Conservation (phyloP, 2,888 invertebrate species). For the Emmelina monodactyla region DNA sequence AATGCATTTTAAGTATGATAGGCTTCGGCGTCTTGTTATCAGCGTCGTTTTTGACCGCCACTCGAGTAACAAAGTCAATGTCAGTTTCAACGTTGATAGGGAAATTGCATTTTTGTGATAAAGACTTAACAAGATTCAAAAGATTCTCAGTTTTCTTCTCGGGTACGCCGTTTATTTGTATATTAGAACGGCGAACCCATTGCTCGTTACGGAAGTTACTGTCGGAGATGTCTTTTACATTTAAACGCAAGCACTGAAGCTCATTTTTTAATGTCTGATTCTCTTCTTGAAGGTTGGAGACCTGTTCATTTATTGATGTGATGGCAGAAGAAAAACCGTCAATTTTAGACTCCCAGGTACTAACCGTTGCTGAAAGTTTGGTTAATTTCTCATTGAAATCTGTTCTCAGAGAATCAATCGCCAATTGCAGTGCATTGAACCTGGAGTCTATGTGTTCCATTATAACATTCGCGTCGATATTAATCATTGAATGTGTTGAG, state of each 20-base stretch:
- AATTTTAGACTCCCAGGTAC: not conserved
- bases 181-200: conserved; percentile 5
- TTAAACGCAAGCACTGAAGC: not conserved
- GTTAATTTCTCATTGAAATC: not conserved
- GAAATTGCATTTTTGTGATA: not conserved
- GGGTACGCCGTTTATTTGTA: conserved; percentile 3
- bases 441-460: not conserved
- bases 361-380: not conserved
- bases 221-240: not conserved
- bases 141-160: conserved; percentile 2
- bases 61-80: conserved; percentile 5
- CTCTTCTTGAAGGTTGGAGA: not conserved
- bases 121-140: not conserved
- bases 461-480: not conserved
- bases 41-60: conserved; percentile 1
- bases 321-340: not conserved
- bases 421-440: not conserved
- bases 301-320: not conserved
- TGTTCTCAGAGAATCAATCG: not conserved
- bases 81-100: not conserved
- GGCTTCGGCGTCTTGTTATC: too few species aligned
- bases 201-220: conserved; percentile 2
- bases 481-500: not conserved
- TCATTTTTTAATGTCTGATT: not conserved
- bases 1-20: not conserved